Conservation (phyloP, 2,113 vertebrate genomes). For the Otolemur garnettii region DNA sequence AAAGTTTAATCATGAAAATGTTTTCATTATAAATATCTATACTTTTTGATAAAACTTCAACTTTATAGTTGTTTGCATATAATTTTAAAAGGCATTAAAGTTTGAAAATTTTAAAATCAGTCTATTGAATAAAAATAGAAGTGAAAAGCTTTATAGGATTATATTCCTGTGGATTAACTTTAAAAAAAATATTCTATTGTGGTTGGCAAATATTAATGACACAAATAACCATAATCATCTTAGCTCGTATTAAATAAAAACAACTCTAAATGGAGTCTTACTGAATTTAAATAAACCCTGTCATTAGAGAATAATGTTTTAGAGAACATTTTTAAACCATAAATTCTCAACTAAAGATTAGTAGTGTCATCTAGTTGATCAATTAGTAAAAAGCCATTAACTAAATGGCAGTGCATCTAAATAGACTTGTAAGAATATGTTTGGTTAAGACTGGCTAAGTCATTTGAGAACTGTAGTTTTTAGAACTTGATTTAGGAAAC, state of each 20-base stretch:
- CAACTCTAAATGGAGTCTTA: constrained; percentile 88
- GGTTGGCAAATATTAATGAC: constrained; percentile 89
- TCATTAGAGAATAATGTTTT: constrained; percentile 80
- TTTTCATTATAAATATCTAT: constrained; percentile 1
- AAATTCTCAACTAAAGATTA: constrained; percentile 69
- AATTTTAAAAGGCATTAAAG: constrained; percentile 52
- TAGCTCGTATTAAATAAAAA: constrained; percentile 92
- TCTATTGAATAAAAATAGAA: constrained; percentile 79
- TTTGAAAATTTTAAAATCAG: constrained; percentile 77
- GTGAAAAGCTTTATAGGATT: constrained; percentile 80
- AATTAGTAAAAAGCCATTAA: constrained; percentile 60
- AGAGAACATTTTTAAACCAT: constrained; percentile 74
- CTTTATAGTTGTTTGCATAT: constrained; percentile 28
- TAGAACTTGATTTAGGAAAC: constrained; percentile 68
- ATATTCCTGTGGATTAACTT: constrained; percentile 81
- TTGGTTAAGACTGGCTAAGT: constrained; percentile 55
- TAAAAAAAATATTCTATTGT: constrained; percentile 86
- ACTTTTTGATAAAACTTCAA: background rate
- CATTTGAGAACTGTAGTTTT: constrained; percentile 55
- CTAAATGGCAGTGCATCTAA: constrained; percentile 40
- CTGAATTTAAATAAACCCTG: constrained; percentile 87
- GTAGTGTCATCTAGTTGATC: constrained; percentile 29
- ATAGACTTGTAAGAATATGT: constrained; percentile 48
- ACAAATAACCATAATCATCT: constrained; percentile 96
- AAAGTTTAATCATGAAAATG: constrained; percentile 28